These are phyloP conservation scores for Anhinga rufa DNA, from an alignment of 2,113 vertebrate genomes.

Conservation along the genomic window DNA sequence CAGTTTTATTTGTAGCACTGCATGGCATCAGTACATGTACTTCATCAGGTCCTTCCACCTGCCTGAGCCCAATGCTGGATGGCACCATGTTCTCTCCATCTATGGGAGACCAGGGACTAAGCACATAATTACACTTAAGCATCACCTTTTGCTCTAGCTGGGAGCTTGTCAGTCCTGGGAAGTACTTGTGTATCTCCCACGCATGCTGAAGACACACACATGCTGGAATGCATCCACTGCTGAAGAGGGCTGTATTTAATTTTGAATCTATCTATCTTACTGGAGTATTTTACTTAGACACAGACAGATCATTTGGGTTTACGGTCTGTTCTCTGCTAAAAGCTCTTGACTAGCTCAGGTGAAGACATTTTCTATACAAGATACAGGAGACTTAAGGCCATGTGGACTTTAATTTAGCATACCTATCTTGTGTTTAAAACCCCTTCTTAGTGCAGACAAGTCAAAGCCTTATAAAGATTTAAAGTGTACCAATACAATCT, in stretches of 20 bases:
- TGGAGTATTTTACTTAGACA: background rate
- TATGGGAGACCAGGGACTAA: background rate
- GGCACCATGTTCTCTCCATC: background rate
- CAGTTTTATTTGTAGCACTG: background rate
- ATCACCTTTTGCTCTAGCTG: background rate
- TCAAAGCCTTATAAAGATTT: background rate
- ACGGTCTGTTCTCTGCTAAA: background rate
- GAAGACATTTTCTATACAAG: background rate
- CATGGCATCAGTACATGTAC: fast-evolving
- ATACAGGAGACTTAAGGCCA: background rate
- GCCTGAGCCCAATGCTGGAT: background rate
- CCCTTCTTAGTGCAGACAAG: background rate
- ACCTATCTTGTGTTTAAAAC: background rate
- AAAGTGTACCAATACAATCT: background rate
- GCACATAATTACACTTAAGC: background rate
- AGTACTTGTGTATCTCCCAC: background rate
- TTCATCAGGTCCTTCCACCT: background rate
- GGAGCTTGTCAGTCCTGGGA: background rate
- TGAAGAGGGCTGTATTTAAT: background rate
- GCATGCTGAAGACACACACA: background rate
- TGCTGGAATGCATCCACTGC: background rate
- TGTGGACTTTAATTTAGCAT: background rate
- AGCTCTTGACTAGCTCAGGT: background rate
- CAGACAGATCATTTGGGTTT: background rate
- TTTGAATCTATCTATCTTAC: background rate